phyloP scores from a whole-genome alignment of 1,140 invertebrate species.

The Pemphigus obesinymphae region DNA sequence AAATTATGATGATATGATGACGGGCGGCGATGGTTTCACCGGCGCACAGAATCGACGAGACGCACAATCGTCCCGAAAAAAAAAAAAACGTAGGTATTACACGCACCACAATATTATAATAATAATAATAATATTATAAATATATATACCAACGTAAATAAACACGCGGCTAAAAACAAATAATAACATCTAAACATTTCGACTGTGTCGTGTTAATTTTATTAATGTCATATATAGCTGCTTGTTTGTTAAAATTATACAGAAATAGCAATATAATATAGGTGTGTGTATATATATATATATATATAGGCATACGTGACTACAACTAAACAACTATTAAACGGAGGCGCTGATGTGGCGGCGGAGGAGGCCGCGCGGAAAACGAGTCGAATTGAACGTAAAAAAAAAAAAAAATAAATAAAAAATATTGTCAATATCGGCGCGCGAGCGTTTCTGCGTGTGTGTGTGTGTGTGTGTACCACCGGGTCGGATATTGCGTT shows the following conservation, averaged over 20 bases:
- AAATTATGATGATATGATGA: too few species aligned
- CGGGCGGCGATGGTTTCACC: too few species aligned
- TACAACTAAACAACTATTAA: neutral
- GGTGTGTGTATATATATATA: neutral
- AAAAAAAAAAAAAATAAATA: too few species aligned
- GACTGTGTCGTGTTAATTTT: neutral
- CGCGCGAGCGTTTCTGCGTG: neutral
- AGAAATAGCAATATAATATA: too few species aligned
- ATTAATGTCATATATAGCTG: neutral
- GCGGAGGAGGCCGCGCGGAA: neutral
- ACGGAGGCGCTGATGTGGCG: neutral
- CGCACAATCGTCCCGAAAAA: too few species aligned
- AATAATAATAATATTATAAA: too few species aligned
- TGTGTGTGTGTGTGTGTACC: neutral
- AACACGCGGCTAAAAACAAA: neutral
- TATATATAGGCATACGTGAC: neutral
- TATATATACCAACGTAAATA: neutral
- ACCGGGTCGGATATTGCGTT: neutral
- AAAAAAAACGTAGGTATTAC: too few species aligned
- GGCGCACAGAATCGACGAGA: too few species aligned
- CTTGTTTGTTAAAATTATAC: neutral
- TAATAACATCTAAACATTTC: conserved; percentile 2
- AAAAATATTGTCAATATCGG: neutral
- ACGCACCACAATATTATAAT: too few species aligned
- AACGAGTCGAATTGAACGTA: neutral